These are phyloP conservation scores for Limosa lapponica DNA, from an alignment of 2,797 vertebrate genomes.

Conservation along the genomic window DNA sequence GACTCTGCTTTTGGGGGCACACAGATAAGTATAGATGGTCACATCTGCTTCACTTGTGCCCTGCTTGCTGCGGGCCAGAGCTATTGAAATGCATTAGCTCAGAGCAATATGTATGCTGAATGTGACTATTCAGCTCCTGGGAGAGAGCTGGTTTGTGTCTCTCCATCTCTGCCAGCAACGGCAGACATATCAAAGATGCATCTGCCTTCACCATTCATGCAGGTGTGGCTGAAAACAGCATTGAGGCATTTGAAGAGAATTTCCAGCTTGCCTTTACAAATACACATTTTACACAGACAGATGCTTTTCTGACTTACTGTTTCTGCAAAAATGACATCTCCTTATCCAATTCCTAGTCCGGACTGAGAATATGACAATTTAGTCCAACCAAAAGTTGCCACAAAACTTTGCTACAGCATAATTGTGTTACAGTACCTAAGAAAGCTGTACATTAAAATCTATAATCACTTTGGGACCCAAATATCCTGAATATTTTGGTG, in stretches of 20 bases:
- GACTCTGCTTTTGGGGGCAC: neutral
- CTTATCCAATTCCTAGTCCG: neutral
- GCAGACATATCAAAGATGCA: neutral
- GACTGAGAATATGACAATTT: neutral
- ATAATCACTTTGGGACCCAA: slow-evolving; percentile 21
- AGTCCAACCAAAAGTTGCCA: neutral
- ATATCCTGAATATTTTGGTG: neutral
- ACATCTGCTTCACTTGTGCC: neutral
- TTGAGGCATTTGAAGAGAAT: neutral
- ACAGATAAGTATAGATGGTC: neutral
- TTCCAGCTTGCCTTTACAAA: neutral
- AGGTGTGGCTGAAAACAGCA: neutral
- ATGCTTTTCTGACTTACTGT: neutral
- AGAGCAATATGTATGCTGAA: neutral
- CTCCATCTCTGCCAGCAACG: neutral
- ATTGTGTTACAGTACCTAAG: neutral
- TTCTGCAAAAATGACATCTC: neutral
- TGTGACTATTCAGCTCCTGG: neutral
- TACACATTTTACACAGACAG: neutral
- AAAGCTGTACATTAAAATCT: neutral
- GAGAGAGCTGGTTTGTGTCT: neutral
- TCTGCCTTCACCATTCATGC: neutral
- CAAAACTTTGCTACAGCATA: neutral
- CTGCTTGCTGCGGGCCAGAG: neutral
- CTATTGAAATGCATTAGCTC: neutral